Conservation (phyloP, 2,888 invertebrate genomes). For the Xylocampa areola region DNA sequence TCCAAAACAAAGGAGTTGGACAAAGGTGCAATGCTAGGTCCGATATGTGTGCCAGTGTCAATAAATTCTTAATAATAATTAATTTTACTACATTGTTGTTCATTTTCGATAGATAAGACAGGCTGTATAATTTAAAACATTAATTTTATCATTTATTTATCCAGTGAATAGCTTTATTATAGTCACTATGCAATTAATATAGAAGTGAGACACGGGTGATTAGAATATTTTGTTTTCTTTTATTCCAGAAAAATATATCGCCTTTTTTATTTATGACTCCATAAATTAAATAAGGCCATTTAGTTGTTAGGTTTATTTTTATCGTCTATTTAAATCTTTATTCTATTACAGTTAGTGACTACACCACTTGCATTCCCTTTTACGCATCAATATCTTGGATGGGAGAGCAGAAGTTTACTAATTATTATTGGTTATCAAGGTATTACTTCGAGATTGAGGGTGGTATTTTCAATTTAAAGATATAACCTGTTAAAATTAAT, state of each 20-base stretch:
- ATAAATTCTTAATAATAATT: constrained; percentile 2
- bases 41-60: constrained; percentile 12
- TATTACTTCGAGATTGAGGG: no score
- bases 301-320: constrained; percentile 9
- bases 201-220: constrained; percentile 14
- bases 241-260: constrained; percentile 2
- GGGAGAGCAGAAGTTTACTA: no score
- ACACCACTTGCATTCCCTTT: constrained; percentile 44
- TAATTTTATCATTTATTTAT: constrained; percentile 1
- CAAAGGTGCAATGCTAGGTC: constrained; percentile 35
- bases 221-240: background rate
- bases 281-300: constrained; percentile 60
- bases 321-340: background rate
- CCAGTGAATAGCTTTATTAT: background rate
- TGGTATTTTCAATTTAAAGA: no score
- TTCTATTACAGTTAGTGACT: constrained; percentile 19
- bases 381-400: constrained; percentile 1
- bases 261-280: constrained; percentile 63
- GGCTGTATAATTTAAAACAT: background rate
- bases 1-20: constrained; percentile 24
- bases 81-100: background rate
- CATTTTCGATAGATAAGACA: constrained; percentile 5
- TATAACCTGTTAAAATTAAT: no score
- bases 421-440: no score
- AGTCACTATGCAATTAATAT: constrained; percentile 1